These are phyloP conservation scores for Brassicogethes aeneus DNA, from an alignment of 2,888 invertebrate species.

Conservation along the genomic window DNA sequence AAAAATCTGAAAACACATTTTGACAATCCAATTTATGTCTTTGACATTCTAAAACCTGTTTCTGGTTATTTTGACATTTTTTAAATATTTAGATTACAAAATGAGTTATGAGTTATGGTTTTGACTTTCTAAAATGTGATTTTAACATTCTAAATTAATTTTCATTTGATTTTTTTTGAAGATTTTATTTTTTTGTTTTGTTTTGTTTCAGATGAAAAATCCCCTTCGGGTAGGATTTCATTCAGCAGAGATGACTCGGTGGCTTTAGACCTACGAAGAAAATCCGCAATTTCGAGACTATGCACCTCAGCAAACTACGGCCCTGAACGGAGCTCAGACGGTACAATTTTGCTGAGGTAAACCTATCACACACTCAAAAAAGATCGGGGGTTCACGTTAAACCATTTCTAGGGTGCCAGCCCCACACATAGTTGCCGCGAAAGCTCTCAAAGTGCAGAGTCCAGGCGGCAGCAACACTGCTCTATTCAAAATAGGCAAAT, in stretches of 20 bases:
- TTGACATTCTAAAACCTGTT: too few species aligned
- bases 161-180: too few species aligned
- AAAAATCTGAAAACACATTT: too few species aligned
- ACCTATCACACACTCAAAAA: conserved; percentile 7
- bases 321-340: conserved; percentile 48
- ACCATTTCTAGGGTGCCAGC: conserved; percentile 44
- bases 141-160: too few species aligned
- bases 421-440: conserved; percentile 48
- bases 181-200: too few species aligned
- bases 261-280: conserved; percentile 33
- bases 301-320: conserved; percentile 37
- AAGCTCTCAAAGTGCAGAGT: conserved; percentile 45
- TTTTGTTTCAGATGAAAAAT: too few species aligned
- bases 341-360: conserved; percentile 54
- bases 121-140: too few species aligned
- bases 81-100: too few species aligned
- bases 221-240: too few species aligned
- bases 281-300: conserved; percentile 37
- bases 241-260: conserved; percentile 33
- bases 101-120: too few species aligned
- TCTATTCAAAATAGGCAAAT: conserved; percentile 46
- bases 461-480: conserved; percentile 36
- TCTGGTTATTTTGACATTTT: too few species aligned
- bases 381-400: not conserved
- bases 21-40: too few species aligned